Evolutionary conservation across 2,797 vertebrate species (phyloP).

Genomic region (Varecia variegata): DNA sequence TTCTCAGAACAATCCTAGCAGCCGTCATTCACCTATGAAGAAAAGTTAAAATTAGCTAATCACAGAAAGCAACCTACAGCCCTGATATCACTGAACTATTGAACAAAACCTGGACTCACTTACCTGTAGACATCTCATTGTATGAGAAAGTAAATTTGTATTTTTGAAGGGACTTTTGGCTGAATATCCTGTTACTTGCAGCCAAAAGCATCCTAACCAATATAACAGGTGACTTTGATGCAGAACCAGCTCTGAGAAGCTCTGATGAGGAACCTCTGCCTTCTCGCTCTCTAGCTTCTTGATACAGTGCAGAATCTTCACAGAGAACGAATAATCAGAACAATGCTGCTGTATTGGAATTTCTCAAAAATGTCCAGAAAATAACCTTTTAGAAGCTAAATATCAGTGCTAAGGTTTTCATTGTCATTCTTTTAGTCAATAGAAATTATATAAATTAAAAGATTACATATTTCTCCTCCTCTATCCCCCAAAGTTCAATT

Average conservation of each 20-base stretch:
- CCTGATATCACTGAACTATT: neutral
- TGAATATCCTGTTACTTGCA: neutral
- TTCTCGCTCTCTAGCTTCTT: neutral
- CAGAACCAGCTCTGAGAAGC: neutral
- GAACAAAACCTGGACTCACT: neutral
- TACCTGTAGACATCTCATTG: neutral
- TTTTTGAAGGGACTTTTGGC: neutral
- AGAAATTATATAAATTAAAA: neutral
- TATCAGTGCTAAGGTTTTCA: neutral
- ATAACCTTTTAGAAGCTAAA: neutral
- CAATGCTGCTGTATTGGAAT: neutral
- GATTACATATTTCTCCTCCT: neutral
- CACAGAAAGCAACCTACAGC: neutral
- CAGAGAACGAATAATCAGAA: neutral
- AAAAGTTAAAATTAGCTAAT: neutral
- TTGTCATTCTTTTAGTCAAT: neutral
- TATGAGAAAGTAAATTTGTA: neutral
- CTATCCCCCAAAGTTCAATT: neutral
- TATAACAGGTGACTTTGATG: neutral
- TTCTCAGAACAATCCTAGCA: neutral
- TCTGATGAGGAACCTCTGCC: neutral
- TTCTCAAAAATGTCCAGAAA: conserved; percentile 24
- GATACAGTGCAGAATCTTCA: neutral
- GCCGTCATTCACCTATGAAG: neutral
- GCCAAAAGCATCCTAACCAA: neutral